Base-by-base conservation (phyloP, 2,888 invertebrate species). In the Diachrysia chrysitis region DNA sequence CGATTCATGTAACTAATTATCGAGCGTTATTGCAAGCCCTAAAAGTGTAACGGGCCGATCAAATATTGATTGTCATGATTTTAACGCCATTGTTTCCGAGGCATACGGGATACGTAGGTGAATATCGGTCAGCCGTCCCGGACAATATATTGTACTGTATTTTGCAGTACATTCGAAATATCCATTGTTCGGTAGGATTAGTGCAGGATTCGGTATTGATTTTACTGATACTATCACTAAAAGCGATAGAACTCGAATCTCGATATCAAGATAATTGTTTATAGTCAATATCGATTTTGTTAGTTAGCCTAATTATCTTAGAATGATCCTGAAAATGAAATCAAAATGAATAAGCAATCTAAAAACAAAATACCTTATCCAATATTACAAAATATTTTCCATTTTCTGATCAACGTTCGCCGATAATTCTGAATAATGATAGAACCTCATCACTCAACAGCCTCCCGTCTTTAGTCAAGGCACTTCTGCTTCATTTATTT, bases 81-180 rank as follows among this genome's bases (percentile, higher is more conserved):
- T 60, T 9, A 55, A 62, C 54, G 74, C 69, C 78, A 73, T 75
- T 73, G 74, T 75, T 75, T 75, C 78, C 59, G 60, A 32, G 61
- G 74, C 32, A 75, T 78, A 61, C 78, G 74, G 74, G 69, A 75
- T 68, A 51, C 74, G 68, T 57, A 23, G 21, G 46, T 68, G 53
- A 74, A 75, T 78, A 63, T 78, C 69, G 74, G 74, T 75, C 74
- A 75, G 60, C 35, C 37, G 74, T 73, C 67, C 74, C 68, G 58
- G 63, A 58, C 68, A 61, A 68, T 73, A 73, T 71, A 66, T 58
- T 61, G 58, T 55, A 46, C n/a, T n/a, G 63, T 63, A 53, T 61
- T 51, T 48, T 19, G 17, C 19, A 48, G 48, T 55, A 37, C 37
- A 65, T 60, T 63, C 54, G 51, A 42, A 53, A 73, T 55, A 21